Evolutionary conservation across 2,113 vertebrate genomes (phyloP).

Genomic region (Crotalus viridis): DNA sequence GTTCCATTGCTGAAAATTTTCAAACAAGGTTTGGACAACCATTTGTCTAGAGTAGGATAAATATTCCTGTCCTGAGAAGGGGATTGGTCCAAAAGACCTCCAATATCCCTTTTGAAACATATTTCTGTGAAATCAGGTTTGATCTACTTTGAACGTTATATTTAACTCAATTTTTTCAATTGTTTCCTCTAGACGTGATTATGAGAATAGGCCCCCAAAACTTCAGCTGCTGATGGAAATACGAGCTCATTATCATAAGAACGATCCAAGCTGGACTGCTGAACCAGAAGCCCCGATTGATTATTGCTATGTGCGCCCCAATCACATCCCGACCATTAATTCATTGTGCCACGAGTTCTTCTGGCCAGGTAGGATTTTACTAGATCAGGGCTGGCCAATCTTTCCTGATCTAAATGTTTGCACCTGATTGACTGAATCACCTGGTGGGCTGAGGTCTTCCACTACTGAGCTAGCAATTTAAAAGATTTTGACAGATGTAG

Average conservation of each 20-base stretch:
- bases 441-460: neutral
- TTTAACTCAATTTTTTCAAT: constrained; percentile 30
- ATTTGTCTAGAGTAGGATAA: too few species aligned
- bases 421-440: neutral
- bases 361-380: constrained; percentile 86
- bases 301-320: constrained; percentile 94
- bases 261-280: constrained; percentile 78
- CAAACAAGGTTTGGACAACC: too few species aligned
- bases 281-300: constrained; percentile 85
- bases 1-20: too few species aligned
- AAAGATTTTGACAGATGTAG: neutral
- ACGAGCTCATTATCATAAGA: constrained; percentile 74
- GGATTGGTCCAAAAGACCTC: too few species aligned
- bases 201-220: constrained; percentile 88
- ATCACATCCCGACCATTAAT: constrained; percentile 95
- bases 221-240: constrained; percentile 87
- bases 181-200: constrained; percentile 82
- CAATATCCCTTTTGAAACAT: too few species aligned
- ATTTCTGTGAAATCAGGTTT: too few species aligned
- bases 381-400: neutral
- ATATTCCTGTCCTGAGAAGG: too few species aligned
- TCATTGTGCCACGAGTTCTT: constrained; percentile 96
- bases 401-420: neutral
- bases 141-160: neutral
- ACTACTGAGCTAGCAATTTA: neutral